Conservation (phyloP, 2,113 vertebrate genomes). For the Sinocyclocheilus maitianheensis region DNA sequence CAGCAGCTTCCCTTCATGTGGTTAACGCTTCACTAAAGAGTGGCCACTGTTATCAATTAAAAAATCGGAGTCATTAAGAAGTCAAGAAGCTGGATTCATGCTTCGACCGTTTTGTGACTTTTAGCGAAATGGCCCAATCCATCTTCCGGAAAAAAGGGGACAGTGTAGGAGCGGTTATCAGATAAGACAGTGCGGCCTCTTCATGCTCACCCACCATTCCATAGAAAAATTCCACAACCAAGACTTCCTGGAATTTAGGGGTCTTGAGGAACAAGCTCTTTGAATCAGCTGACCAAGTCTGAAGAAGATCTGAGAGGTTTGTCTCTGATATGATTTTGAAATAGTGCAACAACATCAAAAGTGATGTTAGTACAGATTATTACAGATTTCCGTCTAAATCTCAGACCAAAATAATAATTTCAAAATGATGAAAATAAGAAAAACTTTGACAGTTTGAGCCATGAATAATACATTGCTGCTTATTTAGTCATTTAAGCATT, state of each 20-base stretch:
- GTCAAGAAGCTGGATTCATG: slow-evolving; percentile 70
- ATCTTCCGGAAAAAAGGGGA: slow-evolving; percentile 72
- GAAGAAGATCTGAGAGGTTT: background rate
- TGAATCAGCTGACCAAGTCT: background rate
- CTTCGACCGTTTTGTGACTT: slow-evolving; percentile 53
- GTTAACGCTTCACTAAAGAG: slow-evolving; percentile 55
- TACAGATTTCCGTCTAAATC: background rate
- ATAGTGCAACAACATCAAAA: background rate
- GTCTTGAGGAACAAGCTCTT: slow-evolving; percentile 45
- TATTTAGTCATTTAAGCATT: slow-evolving; percentile 35
- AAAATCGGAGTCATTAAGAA: slow-evolving; percentile 68
- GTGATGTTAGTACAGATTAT: background rate
- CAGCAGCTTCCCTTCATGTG: slow-evolving; percentile 73
- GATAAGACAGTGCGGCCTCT: no score
- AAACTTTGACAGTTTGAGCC: slow-evolving; percentile 12
- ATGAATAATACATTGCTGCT: slow-evolving; percentile 24
- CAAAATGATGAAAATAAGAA: background rate
- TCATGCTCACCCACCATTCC: slow-evolving; percentile 10
- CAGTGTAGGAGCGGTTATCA: slow-evolving; percentile 65
- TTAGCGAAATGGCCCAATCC: slow-evolving; percentile 70
- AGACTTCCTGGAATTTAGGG: slow-evolving; percentile 46
- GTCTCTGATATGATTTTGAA: background rate
- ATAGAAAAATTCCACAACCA: background rate
- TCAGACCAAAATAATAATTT: background rate
- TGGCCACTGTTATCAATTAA: slow-evolving; percentile 76